Evolutionary conservation across 2,113 vertebrate species (phyloP).

Genomic region (Bubo scandiacus): DNA sequence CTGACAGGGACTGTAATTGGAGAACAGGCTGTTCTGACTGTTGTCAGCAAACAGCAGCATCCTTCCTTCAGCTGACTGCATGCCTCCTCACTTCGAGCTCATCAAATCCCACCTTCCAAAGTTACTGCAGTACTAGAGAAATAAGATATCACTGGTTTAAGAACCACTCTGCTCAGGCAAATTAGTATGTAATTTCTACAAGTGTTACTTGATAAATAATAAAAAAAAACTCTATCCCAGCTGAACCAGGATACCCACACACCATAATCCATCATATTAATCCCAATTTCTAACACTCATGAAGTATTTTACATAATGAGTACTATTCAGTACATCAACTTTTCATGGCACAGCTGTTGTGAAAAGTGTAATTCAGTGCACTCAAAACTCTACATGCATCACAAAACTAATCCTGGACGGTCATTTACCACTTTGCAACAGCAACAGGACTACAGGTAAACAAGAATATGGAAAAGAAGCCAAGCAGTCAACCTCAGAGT

Average conservation of each 20-base stretch:
- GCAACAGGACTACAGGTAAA: neutral
- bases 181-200: neutral
- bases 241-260: no score
- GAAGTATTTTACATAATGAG: conserved; percentile 9
- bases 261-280: neutral
- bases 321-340: neutral
- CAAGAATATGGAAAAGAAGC: neutral
- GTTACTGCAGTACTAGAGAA: neutral
- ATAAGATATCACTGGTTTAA: neutral
- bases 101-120: neutral
- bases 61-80: neutral
- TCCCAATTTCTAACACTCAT: neutral
- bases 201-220: neutral
- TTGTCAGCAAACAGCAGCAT: neutral
- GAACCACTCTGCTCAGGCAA: neutral
- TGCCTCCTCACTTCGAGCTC: neutral
- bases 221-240: neutral
- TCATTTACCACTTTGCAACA: neutral
- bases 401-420: neutral
- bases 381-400: neutral
- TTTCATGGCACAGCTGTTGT: neutral
- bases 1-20: neutral
- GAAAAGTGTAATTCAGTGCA: neutral
- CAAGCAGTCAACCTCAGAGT: neutral
- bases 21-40: neutral